phyloP scores from a whole-genome alignment of 2,113 vertebrate genomes.

The Oophaga pumilio region DNA sequence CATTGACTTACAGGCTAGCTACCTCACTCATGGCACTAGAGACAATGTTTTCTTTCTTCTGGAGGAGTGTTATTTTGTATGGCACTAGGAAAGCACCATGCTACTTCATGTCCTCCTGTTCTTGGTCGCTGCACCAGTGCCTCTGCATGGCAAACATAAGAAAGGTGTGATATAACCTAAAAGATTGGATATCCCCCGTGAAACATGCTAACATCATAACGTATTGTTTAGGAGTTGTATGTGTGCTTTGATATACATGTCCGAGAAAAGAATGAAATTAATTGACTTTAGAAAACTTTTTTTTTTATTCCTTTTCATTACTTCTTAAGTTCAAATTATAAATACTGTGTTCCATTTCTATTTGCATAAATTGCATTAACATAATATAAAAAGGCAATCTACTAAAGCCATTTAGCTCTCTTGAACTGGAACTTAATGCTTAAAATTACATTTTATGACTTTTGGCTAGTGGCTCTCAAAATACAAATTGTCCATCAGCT shows the following conservation, averaged over 20 bases:
- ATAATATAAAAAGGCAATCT: constrained; percentile 60
- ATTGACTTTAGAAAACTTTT: constrained; percentile 47
- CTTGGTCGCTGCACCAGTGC: background rate
- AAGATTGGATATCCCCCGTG: background rate
- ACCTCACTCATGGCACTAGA: too few species aligned
- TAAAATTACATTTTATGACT: constrained; percentile 60
- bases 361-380: constrained; percentile 59
- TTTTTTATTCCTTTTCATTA: constrained; percentile 47
- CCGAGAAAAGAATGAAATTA: constrained; percentile 36
- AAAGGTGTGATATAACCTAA: background rate
- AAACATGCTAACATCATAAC: background rate
- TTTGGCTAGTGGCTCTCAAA: constrained; percentile 57
- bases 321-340: constrained; percentile 57
- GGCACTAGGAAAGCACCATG: background rate
- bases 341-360: constrained; percentile 56
- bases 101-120: background rate
- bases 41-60: too few species aligned
- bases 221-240: background rate
- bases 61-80: background rate
- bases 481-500: constrained; percentile 59
- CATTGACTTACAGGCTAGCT: too few species aligned
- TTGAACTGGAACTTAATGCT: constrained; percentile 58
- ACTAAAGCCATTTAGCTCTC: constrained; percentile 57
- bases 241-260: constrained; percentile 18
- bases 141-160: background rate